These are phyloP conservation scores for Parazoanthus atlanticus DNA, from an alignment of 92 coral and sea anemone species.

Conservation along the genomic window DNA sequence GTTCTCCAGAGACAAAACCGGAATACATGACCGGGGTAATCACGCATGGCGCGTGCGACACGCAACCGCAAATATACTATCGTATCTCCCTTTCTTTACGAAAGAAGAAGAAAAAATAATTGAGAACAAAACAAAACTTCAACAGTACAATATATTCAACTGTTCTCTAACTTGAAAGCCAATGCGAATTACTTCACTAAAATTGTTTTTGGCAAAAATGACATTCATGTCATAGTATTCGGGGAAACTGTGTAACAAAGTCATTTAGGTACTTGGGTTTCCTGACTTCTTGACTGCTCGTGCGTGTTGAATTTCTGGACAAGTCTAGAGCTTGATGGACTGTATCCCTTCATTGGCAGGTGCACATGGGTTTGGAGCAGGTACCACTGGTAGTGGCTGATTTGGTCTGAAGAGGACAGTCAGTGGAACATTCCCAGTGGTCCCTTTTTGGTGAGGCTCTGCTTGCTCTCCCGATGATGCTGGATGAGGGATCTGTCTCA, in stretches of 20 bases:
- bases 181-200: no score
- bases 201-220: no score
- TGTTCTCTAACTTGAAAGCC: no score
- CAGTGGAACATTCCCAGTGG: neutral
- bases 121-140: no score
- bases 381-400: constrained; percentile 3
- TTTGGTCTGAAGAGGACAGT: neutral
- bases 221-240: neutral
- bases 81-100: no score
- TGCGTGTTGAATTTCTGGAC: neutral
- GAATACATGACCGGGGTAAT: no score
- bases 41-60: no score
- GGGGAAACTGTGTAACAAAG: constrained; percentile 4
- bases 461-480: constrained; percentile 11
- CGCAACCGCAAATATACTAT: no score
- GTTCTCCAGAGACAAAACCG: no score
- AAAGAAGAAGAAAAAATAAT: no score
- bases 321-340: constrained; percentile 16
- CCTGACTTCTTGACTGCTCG: constrained; percentile 18
- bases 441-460: neutral
- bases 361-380: constrained; percentile 15
- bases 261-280: constrained; percentile 9
- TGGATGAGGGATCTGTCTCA: constrained; percentile 25
- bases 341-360: constrained; percentile 13
- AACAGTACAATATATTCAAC: no score